These are phyloP conservation scores for Columba livia DNA, from an alignment of 2,113 vertebrate genomes.

Conservation along the genomic window DNA sequence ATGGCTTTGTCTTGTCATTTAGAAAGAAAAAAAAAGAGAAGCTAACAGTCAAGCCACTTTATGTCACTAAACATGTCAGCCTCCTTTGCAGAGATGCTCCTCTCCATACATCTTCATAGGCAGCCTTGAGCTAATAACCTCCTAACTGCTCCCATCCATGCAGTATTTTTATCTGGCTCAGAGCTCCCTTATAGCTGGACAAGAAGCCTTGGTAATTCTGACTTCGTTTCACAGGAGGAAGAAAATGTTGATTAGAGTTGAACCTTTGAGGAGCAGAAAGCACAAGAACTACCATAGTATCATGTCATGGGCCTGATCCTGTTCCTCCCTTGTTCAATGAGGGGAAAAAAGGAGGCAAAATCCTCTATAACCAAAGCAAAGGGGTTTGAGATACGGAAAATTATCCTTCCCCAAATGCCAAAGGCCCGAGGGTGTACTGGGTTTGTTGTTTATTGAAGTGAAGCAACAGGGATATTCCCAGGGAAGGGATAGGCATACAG, in stretches of 20 bases:
- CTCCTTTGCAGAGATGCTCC: neutral
- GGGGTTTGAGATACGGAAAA: neutral
- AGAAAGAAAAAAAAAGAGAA: slow-evolving; percentile 16
- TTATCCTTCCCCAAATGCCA: neutral
- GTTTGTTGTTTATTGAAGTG: neutral
- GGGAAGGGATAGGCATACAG: neutral
- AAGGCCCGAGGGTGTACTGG: neutral
- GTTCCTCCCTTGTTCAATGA: neutral
- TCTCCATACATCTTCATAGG: neutral
- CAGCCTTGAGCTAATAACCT: neutral
- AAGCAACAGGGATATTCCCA: neutral
- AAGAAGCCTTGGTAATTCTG: neutral
- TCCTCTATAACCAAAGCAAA: neutral
- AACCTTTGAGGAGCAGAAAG: neutral
- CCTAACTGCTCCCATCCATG: neutral
- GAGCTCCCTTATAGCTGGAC: neutral
- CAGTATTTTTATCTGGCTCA: neutral
- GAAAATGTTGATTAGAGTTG: neutral
- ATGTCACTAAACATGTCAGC: slow-evolving; percentile 60
- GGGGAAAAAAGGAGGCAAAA: neutral
- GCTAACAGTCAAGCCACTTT: slow-evolving; percentile 61
- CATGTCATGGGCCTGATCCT: neutral
- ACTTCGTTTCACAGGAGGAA: neutral
- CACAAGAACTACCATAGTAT: neutral
- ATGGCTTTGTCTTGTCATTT: slow-evolving; percentile 66